A percentile compares a stretch with the other conserved stretches of the same genome.
These are phyloP conservation scores for Lasioglossum figueresi DNA, from an alignment of 2,888 invertebrate species.

Conservation along the genomic window DNA sequence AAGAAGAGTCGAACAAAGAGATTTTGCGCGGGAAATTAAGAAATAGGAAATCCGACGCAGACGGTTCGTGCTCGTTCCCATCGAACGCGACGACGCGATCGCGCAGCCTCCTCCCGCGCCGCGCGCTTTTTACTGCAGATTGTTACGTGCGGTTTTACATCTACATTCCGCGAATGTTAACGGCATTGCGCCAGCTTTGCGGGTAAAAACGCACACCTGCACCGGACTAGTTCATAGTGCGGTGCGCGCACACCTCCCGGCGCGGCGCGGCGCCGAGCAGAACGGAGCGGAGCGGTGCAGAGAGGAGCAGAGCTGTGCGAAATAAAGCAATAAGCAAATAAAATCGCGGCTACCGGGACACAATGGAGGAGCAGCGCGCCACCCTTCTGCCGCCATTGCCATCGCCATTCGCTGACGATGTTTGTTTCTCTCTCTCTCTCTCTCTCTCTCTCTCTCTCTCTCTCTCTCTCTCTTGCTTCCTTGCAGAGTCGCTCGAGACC, in stretches of 20 bases:
- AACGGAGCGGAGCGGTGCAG: slow-evolving; percentile 26
- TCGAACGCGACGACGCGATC: slow-evolving; percentile 39
- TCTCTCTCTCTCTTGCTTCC: background rate
- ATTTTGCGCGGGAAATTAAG: slow-evolving; percentile 20
- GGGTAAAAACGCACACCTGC: slow-evolving; percentile 58
- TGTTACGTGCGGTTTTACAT: slow-evolving; percentile 49
- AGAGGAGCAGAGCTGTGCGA: slow-evolving; percentile 21
- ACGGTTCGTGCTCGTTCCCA: slow-evolving; percentile 16
- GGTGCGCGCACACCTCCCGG: slow-evolving; percentile 44
- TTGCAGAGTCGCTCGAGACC: slow-evolving; percentile 45
- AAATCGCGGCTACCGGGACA: slow-evolving; percentile 68
- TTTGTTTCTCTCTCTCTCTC: background rate
- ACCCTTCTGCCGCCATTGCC: slow-evolving; percentile 26
- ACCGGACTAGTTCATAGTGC: slow-evolving; percentile 40
- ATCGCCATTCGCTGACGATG: background rate
- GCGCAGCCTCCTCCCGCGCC: slow-evolving; percentile 22
- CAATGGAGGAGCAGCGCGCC: slow-evolving; percentile 63
- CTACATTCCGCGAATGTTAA: slow-evolving; percentile 56
- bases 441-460: background rate
- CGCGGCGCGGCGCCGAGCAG: background rate
- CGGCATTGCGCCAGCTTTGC: slow-evolving; percentile 61
- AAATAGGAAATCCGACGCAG: slow-evolving; percentile 20
- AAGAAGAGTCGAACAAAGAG: background rate
- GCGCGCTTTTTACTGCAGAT: slow-evolving; percentile 27
- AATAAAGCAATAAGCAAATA: slow-evolving; percentile 78